Conservation (phyloP, 2,113 vertebrate genomes). For the Leptocoma aspasia region DNA sequence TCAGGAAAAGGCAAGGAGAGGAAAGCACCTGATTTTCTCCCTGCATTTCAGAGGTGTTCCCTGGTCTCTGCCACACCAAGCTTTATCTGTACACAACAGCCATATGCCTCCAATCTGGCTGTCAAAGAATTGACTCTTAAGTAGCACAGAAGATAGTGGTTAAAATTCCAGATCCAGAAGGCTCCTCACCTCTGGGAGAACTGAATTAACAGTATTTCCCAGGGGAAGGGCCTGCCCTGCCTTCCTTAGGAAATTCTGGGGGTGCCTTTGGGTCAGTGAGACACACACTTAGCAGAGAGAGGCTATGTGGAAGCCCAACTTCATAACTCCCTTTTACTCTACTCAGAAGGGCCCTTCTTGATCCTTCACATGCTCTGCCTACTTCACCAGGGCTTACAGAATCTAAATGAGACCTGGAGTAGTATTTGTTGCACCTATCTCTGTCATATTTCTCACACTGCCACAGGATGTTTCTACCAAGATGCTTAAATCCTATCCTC, state of each 20-base stretch:
- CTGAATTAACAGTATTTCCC: neutral
- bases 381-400: neutral
- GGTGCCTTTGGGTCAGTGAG: neutral
- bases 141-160: neutral
- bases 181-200: neutral
- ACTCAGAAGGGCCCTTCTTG: neutral
- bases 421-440: neutral
- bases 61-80: neutral
- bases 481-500: neutral
- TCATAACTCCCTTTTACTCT: neutral
- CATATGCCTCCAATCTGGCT: neutral
- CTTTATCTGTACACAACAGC: accelerated
- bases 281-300: neutral
- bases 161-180: neutral
- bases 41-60: neutral
- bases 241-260: neutral
- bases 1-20: neutral
- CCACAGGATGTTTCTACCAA: neutral
- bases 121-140: neutral
- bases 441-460: neutral
- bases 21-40: neutral
- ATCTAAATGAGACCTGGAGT: neutral
- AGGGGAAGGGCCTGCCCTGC: neutral
- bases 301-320: neutral
- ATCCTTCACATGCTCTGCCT: neutral